These are phyloP conservation scores for Dicrostonyx torquatus DNA, from an alignment of 2,797 vertebrate species.

Conservation along the genomic window DNA sequence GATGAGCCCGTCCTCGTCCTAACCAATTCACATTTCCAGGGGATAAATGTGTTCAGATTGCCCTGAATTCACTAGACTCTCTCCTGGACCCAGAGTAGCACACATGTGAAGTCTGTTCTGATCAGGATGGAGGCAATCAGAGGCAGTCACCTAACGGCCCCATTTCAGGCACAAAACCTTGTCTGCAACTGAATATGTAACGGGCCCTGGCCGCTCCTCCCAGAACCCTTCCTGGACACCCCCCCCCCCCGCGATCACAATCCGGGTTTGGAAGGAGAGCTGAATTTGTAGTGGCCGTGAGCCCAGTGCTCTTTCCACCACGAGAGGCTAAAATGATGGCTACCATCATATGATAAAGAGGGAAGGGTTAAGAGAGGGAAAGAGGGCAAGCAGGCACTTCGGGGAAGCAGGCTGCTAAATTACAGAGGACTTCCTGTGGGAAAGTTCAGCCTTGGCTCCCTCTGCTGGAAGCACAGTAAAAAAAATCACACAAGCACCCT, in stretches of 20 bases:
- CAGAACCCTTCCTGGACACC: not conserved
- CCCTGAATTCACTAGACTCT: not conserved
- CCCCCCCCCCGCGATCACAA: not conserved
- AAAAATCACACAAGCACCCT: not conserved
- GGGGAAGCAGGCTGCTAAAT: not conserved
- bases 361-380: too few relatives aligned
- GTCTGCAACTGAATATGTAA: not conserved
- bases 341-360: not conserved
- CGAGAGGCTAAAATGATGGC: not conserved
- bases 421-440: not conserved
- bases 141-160: not conserved
- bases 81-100: not conserved
- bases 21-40: not conserved
- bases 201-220: not conserved
- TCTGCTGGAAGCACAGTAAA: constrained; percentile 66
- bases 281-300: not conserved
- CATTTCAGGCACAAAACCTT: not conserved
- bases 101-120: not conserved
- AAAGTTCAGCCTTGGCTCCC: constrained; percentile 66
- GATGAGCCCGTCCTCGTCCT: not conserved
- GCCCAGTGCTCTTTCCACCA: not conserved
- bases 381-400: accelerated
- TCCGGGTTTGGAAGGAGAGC: not conserved
- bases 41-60: not conserved
- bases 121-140: not conserved